phyloP scores from a whole-genome alignment of 2,797 vertebrate genomes.

The Notoglanidium macrostoma region DNA sequence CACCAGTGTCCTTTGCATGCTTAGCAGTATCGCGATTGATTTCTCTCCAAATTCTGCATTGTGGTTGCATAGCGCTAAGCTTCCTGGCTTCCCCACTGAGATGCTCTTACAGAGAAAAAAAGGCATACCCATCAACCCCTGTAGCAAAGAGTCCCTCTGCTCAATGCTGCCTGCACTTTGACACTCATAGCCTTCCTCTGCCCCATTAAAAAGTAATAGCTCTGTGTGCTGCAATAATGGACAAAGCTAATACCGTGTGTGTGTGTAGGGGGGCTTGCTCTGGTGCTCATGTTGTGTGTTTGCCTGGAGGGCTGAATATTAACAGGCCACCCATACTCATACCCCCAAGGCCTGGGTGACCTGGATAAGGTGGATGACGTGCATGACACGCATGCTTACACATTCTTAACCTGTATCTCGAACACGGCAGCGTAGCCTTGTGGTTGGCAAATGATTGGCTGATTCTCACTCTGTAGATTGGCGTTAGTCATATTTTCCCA shows the following conservation, averaged over 20 bases:
- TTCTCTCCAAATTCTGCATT: not conserved
- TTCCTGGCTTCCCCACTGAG: not conserved
- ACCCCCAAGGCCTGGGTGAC: constrained; percentile 40
- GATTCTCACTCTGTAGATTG: not conserved
- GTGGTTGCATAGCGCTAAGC: not conserved
- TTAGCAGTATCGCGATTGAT: not conserved
- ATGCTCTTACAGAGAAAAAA: constrained; percentile 4
- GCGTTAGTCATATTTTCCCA: not conserved
- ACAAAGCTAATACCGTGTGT: constrained; percentile 64
- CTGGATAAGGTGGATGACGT: constrained; percentile 33
- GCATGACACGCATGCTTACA: constrained; percentile 13
- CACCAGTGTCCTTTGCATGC: not conserved
- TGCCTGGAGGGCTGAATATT: constrained; percentile 65
- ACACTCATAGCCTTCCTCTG: constrained; percentile 51
- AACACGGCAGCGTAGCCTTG: not conserved
- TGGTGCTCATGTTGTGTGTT: constrained; percentile 54
- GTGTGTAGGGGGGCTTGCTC: not conserved
- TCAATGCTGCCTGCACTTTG: constrained; percentile 41
- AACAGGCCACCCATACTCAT: constrained; percentile 50
- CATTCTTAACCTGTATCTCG: constrained; percentile 26
- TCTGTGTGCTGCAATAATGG: constrained; percentile 61
- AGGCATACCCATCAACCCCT: constrained; percentile 25
- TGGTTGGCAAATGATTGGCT: not conserved
- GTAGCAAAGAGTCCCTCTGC: constrained; percentile 26
- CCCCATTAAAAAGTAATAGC: constrained; percentile 69